phyloP scores from a whole-genome alignment of 2,888 invertebrate species.

The Microctonus brassicae region DNA sequence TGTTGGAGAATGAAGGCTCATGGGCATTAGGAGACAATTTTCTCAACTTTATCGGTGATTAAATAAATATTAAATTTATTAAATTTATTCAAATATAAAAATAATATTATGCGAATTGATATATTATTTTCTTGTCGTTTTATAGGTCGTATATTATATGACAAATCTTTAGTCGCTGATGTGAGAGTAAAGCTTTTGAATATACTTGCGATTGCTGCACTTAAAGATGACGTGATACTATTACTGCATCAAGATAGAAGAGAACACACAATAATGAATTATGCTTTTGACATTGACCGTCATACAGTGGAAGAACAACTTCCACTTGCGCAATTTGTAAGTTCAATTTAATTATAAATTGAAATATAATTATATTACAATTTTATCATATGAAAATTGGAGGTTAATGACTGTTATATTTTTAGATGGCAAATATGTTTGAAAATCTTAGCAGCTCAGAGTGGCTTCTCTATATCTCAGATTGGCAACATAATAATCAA shows the following conservation, averaged over 20 bases:
- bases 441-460: conserved; percentile 90
- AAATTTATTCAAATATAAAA: too few species aligned
- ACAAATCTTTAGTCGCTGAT: conserved; percentile 73
- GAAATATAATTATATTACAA: conserved; percentile 7
- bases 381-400: background rate
- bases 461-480: conserved; percentile 94
- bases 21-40: conserved; percentile 94
- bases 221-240: conserved; percentile 91
- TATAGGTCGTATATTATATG: conserved; percentile 76
- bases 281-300: conserved; percentile 84
- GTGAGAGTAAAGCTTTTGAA: conserved; percentile 79
- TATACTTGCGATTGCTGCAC: conserved; percentile 81
- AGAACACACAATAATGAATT: conserved; percentile 90
- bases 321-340: conserved; percentile 84
- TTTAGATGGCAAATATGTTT: conserved; percentile 89
- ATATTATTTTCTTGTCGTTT: conserved; percentile 30
- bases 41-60: conserved; percentile 82
- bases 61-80: background rate
- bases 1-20: conserved; percentile 90
- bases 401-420: conserved; percentile 29
- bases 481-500: conserved; percentile 85
- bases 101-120: too few species aligned
- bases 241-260: conserved; percentile 90
- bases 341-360: conserved; percentile 56
- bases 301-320: conserved; percentile 82